Evolutionary conservation across 2,888 invertebrate genomes (phyloP).

Genomic region (Sphecodes monilicornis): DNA sequence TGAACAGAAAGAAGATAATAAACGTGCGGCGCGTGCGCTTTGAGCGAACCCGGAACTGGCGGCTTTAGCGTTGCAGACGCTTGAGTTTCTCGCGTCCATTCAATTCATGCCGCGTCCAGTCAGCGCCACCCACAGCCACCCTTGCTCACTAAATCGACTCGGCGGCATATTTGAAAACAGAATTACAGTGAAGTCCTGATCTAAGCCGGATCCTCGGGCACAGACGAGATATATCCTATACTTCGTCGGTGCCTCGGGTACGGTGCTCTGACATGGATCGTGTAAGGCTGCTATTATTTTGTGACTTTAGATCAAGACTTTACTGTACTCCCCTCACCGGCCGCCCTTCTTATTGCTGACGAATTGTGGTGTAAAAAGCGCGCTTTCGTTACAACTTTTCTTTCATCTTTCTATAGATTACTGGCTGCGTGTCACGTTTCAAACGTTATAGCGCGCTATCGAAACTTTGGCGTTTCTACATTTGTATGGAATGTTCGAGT

Average conservation of each 20-base stretch:
- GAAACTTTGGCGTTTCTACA: not conserved
- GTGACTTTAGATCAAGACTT: too few relatives aligned
- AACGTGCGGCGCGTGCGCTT: slow-evolving; percentile 69
- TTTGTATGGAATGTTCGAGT: not conserved
- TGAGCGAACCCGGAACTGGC: slow-evolving; percentile 48
- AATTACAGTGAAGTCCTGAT: too few relatives aligned
- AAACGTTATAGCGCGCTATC: not conserved
- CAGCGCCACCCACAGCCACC: slow-evolving; percentile 31
- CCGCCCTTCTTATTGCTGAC: not conserved
- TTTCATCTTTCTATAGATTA: slow-evolving; percentile 18
- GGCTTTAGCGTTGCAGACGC: slow-evolving; percentile 56
- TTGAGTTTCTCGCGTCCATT: slow-evolving; percentile 64
- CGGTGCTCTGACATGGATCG: too few relatives aligned
- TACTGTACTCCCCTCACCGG: not conserved
- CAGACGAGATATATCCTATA: too few relatives aligned
- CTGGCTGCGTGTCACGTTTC: not conserved
- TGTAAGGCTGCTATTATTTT: too few relatives aligned
- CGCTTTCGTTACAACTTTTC: slow-evolving; percentile 12
- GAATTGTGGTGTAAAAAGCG: slow-evolving; percentile 22
- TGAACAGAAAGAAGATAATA: slow-evolving; percentile 76
- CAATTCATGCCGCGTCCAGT: slow-evolving; percentile 65
- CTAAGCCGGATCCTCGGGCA: too few relatives aligned
- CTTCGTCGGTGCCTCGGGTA: too few relatives aligned
- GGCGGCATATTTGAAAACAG: slow-evolving; percentile 51
- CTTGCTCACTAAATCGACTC: not conserved